These are phyloP conservation scores for Diplodus sargus DNA, from an alignment of 2,797 vertebrate genomes.

Conservation along the genomic window DNA sequence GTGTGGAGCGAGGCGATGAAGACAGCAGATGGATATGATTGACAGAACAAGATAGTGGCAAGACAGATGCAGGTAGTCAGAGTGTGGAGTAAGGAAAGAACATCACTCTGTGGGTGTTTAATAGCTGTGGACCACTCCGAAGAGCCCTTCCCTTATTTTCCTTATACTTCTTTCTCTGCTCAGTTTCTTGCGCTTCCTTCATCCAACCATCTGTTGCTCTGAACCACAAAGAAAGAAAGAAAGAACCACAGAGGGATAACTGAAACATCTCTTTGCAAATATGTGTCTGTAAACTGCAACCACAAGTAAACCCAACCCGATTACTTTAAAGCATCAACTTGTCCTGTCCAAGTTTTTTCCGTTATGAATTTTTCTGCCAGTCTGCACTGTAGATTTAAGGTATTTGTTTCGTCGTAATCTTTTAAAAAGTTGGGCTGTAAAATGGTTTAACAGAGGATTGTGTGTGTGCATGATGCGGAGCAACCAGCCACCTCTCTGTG, in stretches of 20 bases:
- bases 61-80: conserved; percentile 11
- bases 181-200: background rate
- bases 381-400: background rate
- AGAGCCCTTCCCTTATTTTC: conserved; percentile 10
- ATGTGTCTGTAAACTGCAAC: conserved; percentile 16
- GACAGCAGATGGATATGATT: conserved; percentile 4
- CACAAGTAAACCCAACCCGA: background rate
- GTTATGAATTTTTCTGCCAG: conserved; percentile 4
- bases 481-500: conserved; percentile 39
- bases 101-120: conserved; percentile 30
- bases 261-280: conserved; percentile 28
- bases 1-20: background rate
- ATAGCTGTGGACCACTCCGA: conserved; percentile 40
- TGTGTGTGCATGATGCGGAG: conserved; percentile 7
- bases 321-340: background rate
- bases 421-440: background rate
- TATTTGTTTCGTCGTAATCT: background rate
- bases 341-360: background rate
- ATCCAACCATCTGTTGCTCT: conserved; percentile 24
- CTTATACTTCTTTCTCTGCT: conserved; percentile 5
- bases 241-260: background rate
- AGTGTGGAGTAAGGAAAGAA: conserved; percentile 1
- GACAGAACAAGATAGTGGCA: conserved; percentile 12
- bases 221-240: background rate
- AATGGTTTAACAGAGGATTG: background rate